Percentiles rank a stretch among this genome's conserved stretches.
phyloP scores from a whole-genome alignment of 2,888 invertebrate species.

The Eustalomyia histrio region DNA sequence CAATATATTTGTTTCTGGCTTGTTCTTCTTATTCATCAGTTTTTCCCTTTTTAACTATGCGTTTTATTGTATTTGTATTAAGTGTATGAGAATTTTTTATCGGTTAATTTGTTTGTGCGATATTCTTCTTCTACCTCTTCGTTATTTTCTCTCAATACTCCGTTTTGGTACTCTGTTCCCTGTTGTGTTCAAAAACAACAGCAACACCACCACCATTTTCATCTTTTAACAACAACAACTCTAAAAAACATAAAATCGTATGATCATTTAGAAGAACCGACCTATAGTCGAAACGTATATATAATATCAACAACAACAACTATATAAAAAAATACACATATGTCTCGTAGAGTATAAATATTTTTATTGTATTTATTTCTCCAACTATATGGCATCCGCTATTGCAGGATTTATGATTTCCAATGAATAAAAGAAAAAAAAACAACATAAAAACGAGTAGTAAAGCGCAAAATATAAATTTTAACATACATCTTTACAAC shows the following conservation, averaged over 20 bases:
- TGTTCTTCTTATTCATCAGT: slow-evolving; percentile 2
- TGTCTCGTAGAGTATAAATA: background rate
- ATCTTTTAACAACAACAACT: slow-evolving; percentile 16
- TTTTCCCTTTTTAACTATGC: background rate
- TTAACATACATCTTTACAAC: slow-evolving; percentile 2
- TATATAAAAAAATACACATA: slow-evolving; percentile 6
- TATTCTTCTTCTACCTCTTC: slow-evolving; percentile 18
- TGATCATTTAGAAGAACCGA: slow-evolving; percentile 35
- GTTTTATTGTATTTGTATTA: background rate
- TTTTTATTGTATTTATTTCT: background rate
- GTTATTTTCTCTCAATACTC: slow-evolving; percentile 8
- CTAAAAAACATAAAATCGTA: slow-evolving; percentile 40
- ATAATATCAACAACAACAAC: background rate
- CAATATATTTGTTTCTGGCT: background rate
- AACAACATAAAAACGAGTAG: background rate
- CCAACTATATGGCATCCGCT: slow-evolving; percentile 45
- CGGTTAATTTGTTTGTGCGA: background rate
- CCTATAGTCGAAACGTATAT: background rate
- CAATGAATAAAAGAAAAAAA: slow-evolving; percentile 27
- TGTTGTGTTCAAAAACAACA: slow-evolving; percentile 29
- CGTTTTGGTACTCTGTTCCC: slow-evolving; percentile 27
- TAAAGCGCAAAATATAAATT: background rate
- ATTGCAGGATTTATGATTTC: slow-evolving; percentile 62
- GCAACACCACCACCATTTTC: slow-evolving; percentile 38
- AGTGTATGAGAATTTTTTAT: slow-evolving; percentile 49